phyloP scores from a whole-genome alignment of 2,888 invertebrate genomes.

The Xylocampa areola region DNA sequence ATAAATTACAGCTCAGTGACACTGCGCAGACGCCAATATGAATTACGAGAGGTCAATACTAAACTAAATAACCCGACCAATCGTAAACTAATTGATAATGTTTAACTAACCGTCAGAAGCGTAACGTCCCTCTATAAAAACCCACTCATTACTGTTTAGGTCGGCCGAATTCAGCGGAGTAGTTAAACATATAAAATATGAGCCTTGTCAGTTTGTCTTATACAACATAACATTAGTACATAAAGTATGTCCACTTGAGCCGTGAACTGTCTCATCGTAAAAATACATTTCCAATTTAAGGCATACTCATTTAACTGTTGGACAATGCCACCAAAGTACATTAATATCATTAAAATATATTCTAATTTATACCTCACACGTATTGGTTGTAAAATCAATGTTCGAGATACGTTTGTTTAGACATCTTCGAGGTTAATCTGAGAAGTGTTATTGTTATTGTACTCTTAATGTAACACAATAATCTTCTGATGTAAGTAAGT shows the following conservation, averaged over 20 bases:
- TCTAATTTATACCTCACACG: conserved; percentile 32
- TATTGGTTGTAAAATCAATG: conserved; percentile 29
- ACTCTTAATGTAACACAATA: conserved; percentile 10
- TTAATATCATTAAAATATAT: conserved; percentile 31
- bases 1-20: conserved; percentile 23
- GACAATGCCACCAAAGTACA: conserved; percentile 29
- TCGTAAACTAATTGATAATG: conserved; percentile 68
- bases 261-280: conserved; percentile 44
- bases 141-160: conserved; percentile 73
- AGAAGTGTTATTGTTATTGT: conserved; percentile 3
- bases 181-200: conserved; percentile 79
- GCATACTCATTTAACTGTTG: conserved; percentile 36
- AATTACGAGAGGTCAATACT: conserved; percentile 30
- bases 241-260: conserved; percentile 42
- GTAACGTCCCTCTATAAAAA: conserved; percentile 74
- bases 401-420: conserved; percentile 1
- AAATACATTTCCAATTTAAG: conserved; percentile 51
- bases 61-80: conserved; percentile 41
- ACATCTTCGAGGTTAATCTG: conserved; percentile 4
- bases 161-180: conserved; percentile 63
- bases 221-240: too few relatives aligned
- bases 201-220: conserved; percentile 70
- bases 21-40: conserved; percentile 4
- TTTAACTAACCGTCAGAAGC: conserved; percentile 66
- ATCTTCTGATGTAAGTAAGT: neutral